Evolutionary conservation across 2,888 invertebrate genomes (phyloP), one percentile per base, ranked within the genome.

Genomic region (Cantharis flavilabris): DNA sequence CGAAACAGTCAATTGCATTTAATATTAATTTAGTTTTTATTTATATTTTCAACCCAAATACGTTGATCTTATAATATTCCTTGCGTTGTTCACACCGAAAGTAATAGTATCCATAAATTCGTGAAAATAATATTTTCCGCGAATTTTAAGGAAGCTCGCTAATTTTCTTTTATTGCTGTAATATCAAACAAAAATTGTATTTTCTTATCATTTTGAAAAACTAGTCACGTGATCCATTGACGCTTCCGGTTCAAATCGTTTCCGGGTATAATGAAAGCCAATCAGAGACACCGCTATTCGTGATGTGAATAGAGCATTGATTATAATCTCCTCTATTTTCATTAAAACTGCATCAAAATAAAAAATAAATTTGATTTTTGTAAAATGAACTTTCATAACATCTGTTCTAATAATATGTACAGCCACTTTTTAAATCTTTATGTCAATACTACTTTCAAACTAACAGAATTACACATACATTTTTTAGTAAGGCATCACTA

Each of bases 251-350:
- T 82, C 82, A 80, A 76, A 81, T 81, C 81, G 81, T 83, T 82
- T 82, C 83, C 83, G 81, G 80, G 82, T 83, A 84, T 84, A 82
- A 84, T 83, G 83, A 83, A 82, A 80, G 80, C 83, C 81, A 84
- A 84, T 84, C 83, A 83, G 82, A 83, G 81, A 80, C 80, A 75
- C 76, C 75, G 80, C 72, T 70, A 79, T 72, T 79, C 83, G 83
- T 83, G 82, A 71, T 72, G 72, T 71, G 75, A 79, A 75, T 69
- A 49, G 49, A 49, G 7, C 49, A n/a, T n/a, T 49, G 49, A 49
- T 49, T 49, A 49, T 49, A 49, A 49, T n/a, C 49, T n/a, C 49
- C 7, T 74, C 72, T 70, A 16, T 72, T 76, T 78, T 76, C 73
- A 76, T 73, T 76, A 72, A 70, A 73, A n/a, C n/a, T 5, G n/a